These are phyloP conservation scores for Petrophora chlorosata DNA, from an alignment of 2,888 invertebrate genomes.

Conservation along the genomic window DNA sequence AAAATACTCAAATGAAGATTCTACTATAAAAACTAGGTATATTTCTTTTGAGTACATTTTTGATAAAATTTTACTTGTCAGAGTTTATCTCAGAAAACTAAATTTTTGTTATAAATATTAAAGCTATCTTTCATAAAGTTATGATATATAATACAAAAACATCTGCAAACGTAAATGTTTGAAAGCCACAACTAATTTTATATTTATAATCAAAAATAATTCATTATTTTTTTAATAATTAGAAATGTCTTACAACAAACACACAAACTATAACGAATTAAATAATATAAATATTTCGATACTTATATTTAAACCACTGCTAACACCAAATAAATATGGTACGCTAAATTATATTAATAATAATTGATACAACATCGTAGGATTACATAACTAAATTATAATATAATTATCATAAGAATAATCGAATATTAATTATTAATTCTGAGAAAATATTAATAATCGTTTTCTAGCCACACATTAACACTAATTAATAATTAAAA, in stretches of 20 bases:
- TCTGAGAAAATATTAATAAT: constrained; percentile 16
- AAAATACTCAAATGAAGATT: too few relatives aligned
- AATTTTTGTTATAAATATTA: constrained; percentile 2
- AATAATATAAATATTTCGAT: background rate
- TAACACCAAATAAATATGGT: constrained; percentile 29
- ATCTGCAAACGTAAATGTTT: background rate
- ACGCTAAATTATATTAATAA: constrained; percentile 39
- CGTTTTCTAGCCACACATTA: constrained; percentile 13
- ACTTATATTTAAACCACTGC: constrained; percentile 8
- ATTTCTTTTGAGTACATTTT: background rate
- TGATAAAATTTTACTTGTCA: background rate
- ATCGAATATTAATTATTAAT: constrained; percentile 20
- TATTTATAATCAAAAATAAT: too few relatives aligned
- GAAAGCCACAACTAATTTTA: constrained; percentile 3
- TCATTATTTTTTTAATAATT: too few relatives aligned
- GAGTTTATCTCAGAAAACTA: background rate
- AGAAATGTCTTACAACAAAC: too few relatives aligned
- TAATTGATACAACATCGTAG: constrained; percentile 50
- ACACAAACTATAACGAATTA: constrained; percentile 3
- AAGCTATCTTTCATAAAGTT: constrained; percentile 4
- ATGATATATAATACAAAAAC: background rate
- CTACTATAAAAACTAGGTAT: too few relatives aligned
- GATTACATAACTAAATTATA: constrained; percentile 31
- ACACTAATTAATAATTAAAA: background rate
- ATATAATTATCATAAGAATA: constrained; percentile 43